Evolutionary conservation across 1,140 invertebrate species (phyloP).

Genomic region (Camponotus vicinus): DNA sequence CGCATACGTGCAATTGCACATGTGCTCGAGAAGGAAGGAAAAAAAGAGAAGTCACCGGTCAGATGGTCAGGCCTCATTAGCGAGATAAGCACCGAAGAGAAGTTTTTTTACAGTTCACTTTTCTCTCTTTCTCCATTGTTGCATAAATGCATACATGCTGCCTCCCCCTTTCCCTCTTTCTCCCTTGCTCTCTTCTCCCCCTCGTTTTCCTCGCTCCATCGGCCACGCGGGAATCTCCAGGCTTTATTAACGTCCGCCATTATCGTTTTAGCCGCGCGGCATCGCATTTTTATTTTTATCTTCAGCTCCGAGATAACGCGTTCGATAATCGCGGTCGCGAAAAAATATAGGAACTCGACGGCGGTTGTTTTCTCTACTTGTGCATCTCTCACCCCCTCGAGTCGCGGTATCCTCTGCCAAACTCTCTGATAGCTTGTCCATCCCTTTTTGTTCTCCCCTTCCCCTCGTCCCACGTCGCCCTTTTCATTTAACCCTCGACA

Average conservation of each 20-base stretch:
- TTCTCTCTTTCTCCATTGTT: not conserved
- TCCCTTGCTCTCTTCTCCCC: not conserved
- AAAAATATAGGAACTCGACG: conserved; percentile 33
- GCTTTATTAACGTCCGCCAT: conserved; percentile 78
- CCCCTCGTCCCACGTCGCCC: not conserved
- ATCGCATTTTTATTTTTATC: conserved; percentile 56
- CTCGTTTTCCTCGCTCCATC: conserved; percentile 27
- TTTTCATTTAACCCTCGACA: conserved; percentile 60
- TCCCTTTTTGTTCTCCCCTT: not conserved
- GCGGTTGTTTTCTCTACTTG: conserved; percentile 46
- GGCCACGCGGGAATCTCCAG: conserved; percentile 56
- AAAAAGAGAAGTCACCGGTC: conserved; percentile 66
- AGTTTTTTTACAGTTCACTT: conserved; percentile 53
- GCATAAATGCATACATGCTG: conserved; percentile 24
- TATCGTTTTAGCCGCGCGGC: conserved; percentile 70
- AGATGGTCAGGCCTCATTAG: conserved; percentile 81
- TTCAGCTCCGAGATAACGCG: conserved; percentile 51
- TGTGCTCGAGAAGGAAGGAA: not conserved
- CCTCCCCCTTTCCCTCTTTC: not conserved
- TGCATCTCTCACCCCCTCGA: not conserved
- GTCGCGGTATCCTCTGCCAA: not conserved
- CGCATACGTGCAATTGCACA: conserved; percentile 45
- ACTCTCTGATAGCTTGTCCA: not conserved
- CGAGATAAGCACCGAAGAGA: conserved; percentile 75
- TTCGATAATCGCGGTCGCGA: conserved; percentile 59